Conservation (phyloP, 2,888 invertebrate species). For the Oasisia sp. region DNA sequence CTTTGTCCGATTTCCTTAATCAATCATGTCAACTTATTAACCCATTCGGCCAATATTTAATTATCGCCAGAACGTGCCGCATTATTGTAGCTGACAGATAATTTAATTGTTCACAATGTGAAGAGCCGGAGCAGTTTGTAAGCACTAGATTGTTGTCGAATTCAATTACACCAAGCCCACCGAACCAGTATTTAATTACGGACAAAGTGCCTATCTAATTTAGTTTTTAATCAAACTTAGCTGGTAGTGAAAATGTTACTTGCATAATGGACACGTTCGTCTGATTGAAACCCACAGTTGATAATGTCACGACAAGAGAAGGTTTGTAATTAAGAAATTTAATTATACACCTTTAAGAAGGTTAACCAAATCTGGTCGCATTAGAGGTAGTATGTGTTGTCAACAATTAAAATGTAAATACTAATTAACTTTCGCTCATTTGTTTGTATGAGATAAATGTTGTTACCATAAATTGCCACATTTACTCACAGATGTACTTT, state of each 20-base stretch:
- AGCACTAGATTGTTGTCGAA: background rate
- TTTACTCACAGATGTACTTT: background rate
- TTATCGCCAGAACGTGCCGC: background rate
- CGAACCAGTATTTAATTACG: background rate
- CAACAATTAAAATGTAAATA: background rate
- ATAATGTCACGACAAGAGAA: too few relatives aligned
- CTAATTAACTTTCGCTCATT: background rate
- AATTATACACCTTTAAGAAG: too few relatives aligned
- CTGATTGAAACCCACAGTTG: too few relatives aligned
- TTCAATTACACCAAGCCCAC: background rate
- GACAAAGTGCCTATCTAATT: conserved; percentile 3
- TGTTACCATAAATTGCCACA: background rate
- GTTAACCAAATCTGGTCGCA: too few relatives aligned
- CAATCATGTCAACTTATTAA: background rate
- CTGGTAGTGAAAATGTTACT: background rate
- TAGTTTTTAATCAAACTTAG: background rate
- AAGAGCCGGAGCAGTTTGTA: background rate
- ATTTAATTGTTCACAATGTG: background rate
- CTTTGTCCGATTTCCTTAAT: background rate
- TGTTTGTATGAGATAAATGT: background rate
- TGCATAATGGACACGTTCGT: background rate
- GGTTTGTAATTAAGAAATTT: too few relatives aligned
- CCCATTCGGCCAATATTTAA: background rate
- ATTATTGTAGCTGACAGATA: background rate
- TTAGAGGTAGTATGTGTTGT: too few relatives aligned